Evolutionary conservation across 2,797 vertebrate genomes (phyloP), one percentile per base, ranked within the genome.

Genomic region (Gobionotothen gibberifrons): DNA sequence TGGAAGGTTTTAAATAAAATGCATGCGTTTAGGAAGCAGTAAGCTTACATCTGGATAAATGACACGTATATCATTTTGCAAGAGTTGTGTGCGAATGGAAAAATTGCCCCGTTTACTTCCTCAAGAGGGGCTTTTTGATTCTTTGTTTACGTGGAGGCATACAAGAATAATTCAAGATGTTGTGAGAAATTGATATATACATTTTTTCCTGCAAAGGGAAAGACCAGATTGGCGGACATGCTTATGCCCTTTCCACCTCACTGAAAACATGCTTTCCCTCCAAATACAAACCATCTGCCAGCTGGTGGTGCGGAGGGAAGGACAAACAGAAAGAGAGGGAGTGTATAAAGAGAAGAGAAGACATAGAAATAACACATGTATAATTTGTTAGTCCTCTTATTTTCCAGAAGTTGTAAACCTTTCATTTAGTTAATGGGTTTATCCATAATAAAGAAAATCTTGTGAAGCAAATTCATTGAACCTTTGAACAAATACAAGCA

Each of bases 241-340:
- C 71, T 36, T 56, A 21, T 51, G 57, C 40, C 58, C 49, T 39
- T 76, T 65, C 55, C 65, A 60, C 47, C 4, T 12, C 14, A 53
- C 42, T 62, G 59, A 47, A 74, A 69, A 70, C 17, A 49, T 43
- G 53, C 17, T 67, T 55, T 63, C 64, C 21, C 17, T 79, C 62
- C 48, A 47, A 75, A 77, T 51, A 64, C 26, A 68, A 84, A 71
- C 70, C 54, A 54, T 49, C 44, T 68, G 74, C 21, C 74, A 65
- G 74, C 52, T 84, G 51, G 44, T 63, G 47, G 68, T 12, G n/a
- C 54, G 64, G 46, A 69, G 39, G 29, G n/a, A 49, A 21, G 26
- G 39, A 60, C 52, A 60, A 49, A 73, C 12, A 36, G 39, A 75
- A 44, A 63, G 10, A 57, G 40, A 14, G 16, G 21, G 29, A 59